phyloP scores from a whole-genome alignment of 1,140 invertebrate species.

The Pogonomyrmex californicus region DNA sequence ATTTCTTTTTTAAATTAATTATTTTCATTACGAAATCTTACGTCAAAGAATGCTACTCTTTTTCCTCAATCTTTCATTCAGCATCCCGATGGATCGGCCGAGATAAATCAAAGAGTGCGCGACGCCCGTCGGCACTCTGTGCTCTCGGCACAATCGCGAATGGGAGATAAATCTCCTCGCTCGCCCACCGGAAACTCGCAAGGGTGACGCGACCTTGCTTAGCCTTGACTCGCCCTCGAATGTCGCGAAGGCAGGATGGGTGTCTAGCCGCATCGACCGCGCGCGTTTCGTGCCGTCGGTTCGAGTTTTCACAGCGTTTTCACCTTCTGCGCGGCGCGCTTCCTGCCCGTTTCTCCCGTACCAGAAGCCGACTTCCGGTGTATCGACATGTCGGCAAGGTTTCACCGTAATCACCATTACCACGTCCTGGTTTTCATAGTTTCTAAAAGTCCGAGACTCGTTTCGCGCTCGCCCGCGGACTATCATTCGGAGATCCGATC shows the following conservation, averaged over 20 bases:
- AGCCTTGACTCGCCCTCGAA: conserved; percentile 77
- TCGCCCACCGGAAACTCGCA: conserved; percentile 32
- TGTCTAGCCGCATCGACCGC: conserved; percentile 85
- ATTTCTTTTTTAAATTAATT: neutral
- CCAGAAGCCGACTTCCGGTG: conserved; percentile 49
- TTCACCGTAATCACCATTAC: conserved; percentile 64
- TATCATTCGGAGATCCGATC: neutral
- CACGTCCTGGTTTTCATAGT: conserved; percentile 58
- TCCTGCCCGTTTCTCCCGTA: conserved; percentile 36
- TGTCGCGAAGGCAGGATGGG: conserved; percentile 71
- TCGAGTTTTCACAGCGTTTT: conserved; percentile 60
- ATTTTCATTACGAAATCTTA: neutral
- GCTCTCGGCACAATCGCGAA: neutral
- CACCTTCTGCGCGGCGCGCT: conserved; percentile 15
- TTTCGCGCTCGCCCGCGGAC: conserved; percentile 25
- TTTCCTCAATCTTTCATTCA: neutral
- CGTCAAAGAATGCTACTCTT: neutral
- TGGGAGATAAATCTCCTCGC: conserved; percentile 21
- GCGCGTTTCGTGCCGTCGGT: neutral
- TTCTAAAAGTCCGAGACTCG: conserved; percentile 41
- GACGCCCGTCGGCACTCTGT: neutral
- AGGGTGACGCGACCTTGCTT: conserved; percentile 78
- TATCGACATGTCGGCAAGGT: conserved; percentile 58
- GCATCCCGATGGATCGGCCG: neutral
- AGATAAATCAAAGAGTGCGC: neutral